Base-by-base conservation (phyloP, 2,888 invertebrate genomes). In the Parelbella ahira region DNA sequence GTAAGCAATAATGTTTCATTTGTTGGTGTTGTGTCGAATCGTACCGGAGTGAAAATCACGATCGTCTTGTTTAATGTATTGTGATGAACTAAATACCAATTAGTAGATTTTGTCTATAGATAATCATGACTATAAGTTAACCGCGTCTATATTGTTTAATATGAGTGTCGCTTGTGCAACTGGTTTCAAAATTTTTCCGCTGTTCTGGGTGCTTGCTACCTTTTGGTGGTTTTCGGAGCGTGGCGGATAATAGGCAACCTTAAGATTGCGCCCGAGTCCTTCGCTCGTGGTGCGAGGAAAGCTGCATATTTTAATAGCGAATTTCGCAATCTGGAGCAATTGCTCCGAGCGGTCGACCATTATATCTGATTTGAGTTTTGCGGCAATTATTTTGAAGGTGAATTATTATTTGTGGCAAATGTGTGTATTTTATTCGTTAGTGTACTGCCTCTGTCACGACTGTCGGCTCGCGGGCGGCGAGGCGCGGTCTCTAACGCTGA, bases 211-310 rank as follows among this genome's bases (percentile, higher is more conserved):
- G 74, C 75, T 83, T 72, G 74, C 75, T 83, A 76, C 82, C 79
- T 83, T 84, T 86, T 76, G 74, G 68, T 86, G 84, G 49, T 86
- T 84, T 87, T 87, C 84, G 87, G 87, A 87, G 87, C 87, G 87
- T 87, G 75, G 82, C 87, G 81, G 68, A 73, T 80, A 81, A 83
- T 81, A 81, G 81, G 79, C 80, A 83, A 81, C 84, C 86, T 83
- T 82, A 3, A 81, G 75, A 78, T 79, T 78, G 77, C 81, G 73
- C 75, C 70, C 68, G 68, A 78, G 86, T 87, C 87, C 86, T 86
- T 87, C 83, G 78, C 57, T 60, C 63, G 71, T 67, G 68, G 69
- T 69, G 67, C 74, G 71, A 70, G 80, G 79, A 86, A 84, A 83
- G 80, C 78, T 73, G 75, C 68, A 77, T 78, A 75, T 80, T 81